A percentile compares a stretch with the other conserved stretches of the same genome.
Conservation (phyloP, 1,140 invertebrate genomes). For the Ceratosolen fusciceps region DNA sequence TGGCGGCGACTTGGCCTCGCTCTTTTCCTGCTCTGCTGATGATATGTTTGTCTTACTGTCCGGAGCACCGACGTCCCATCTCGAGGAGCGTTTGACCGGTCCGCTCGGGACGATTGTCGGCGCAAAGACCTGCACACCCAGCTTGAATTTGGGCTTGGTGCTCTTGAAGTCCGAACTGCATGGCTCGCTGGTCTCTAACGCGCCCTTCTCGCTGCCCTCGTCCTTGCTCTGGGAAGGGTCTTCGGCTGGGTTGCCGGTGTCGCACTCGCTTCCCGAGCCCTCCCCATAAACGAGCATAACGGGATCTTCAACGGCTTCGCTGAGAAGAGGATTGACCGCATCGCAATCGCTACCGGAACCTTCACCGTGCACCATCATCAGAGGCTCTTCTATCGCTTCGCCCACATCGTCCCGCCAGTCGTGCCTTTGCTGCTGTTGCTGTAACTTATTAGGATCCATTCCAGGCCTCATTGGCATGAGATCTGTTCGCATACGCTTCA, state of each 20-base stretch:
- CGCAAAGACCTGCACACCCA: constrained; percentile 68
- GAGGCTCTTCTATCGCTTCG: constrained; percentile 81
- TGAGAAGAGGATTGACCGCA: constrained; percentile 70
- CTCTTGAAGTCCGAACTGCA: constrained; percentile 8
- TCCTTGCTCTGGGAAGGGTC: constrained; percentile 20
- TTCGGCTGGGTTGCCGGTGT: constrained; percentile 75
- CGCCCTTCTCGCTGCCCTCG: constrained; percentile 6
- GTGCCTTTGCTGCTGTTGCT: constrained; percentile 52
- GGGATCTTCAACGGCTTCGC: constrained; percentile 81
- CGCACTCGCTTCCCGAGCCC: constrained; percentile 80
- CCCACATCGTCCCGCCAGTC: constrained; percentile 72
- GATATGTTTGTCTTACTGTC: constrained; percentile 60
- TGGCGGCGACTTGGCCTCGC: constrained; percentile 52
- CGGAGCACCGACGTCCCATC: constrained; percentile 71
- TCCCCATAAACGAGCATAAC: constrained; percentile 81
- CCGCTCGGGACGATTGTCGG: constrained; percentile 46
- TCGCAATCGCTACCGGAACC: constrained; percentile 82
- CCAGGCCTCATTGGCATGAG: constrained; percentile 58
- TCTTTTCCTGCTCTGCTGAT: constrained; percentile 47
- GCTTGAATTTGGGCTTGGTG: constrained; percentile 64
- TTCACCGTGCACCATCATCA: constrained; percentile 81
- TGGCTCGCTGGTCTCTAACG: not conserved
- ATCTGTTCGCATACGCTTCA: constrained; percentile 65
- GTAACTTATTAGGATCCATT: constrained; percentile 54
- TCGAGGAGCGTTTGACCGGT: constrained; percentile 66